Base-by-base conservation (phyloP, 2,888 invertebrate species). In the Acrobasis consociella region DNA sequence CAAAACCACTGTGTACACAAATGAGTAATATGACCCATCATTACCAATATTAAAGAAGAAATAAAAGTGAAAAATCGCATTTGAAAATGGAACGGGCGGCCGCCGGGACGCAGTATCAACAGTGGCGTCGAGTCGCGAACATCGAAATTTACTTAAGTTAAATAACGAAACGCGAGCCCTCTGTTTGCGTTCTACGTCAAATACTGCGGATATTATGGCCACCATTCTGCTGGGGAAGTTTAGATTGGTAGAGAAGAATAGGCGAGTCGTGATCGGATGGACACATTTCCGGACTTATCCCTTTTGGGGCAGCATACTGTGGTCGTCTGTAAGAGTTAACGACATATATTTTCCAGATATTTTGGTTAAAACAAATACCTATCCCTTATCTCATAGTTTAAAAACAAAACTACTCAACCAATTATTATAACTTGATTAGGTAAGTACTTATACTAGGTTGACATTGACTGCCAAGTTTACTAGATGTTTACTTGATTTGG, bases 111-210 rank as follows among this genome's bases (percentile, higher is more conserved):
- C 74, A 78, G 77, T 77, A 81, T 82, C 82, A 84, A 83, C 86
- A 82, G 81, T 77, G 84, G 83, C 82, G 81, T 76, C 74, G 78
- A 76, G 75, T 73, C 76, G 84, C 81, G 86, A 89, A 92, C 91
- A 92, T 88, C 84, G 90, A 90, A 92, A 92, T 91, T 91, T 92
- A 92, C 91, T 92, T 91, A 91, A 88, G 89, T 89, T 90, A 88
- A 89, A 91, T 89, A 91, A 88, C 87, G 86, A 87, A 89, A 86
- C 84, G 86, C 86, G 85, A 87, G 86, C 89, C 90, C 89, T 85
- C 89, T 91, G 86, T 92, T 91, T 91, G 87, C 87, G 65, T 71
- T 71, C 74, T 78, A 85, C 84, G 85, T 82, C 90, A 89, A 89
- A 88, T 83, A 89, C 53, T 60, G 53, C 53, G 46, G 60, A 59